These are phyloP conservation scores for Zelostemma sp. DNA, from an alignment of 1,140 invertebrate species.

Conservation along the genomic window DNA sequence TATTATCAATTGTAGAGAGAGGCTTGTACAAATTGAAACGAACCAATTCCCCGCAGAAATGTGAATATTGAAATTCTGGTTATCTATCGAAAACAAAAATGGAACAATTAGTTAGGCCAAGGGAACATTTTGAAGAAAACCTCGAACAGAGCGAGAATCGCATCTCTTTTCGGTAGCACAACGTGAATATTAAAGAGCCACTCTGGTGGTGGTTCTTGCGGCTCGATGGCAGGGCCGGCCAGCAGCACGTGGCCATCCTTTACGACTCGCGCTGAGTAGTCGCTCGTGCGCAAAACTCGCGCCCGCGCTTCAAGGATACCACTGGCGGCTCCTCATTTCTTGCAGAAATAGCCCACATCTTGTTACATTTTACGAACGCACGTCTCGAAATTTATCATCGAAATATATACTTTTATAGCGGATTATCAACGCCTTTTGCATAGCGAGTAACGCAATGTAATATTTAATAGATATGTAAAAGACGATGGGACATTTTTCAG, in stretches of 20 bases:
- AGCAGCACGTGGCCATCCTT: constrained; percentile 54
- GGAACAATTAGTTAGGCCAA: too few species aligned
- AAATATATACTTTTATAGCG: too few species aligned
- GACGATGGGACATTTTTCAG: constrained; percentile 11
- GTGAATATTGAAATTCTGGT: too few species aligned
- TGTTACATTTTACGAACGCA: too few species aligned
- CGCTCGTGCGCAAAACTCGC: constrained; percentile 51
- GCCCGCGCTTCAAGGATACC: constrained; percentile 21
- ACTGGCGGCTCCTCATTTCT: too few species aligned
- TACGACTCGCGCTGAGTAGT: constrained; percentile 47
- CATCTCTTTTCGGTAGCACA: constrained; percentile 64
- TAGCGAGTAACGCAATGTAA: background rate
- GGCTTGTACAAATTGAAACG: too few species aligned
- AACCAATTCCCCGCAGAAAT: too few species aligned
- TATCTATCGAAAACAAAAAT: too few species aligned
- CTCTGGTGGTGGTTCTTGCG: constrained; percentile 37
- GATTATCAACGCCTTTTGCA: background rate
- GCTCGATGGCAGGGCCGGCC: constrained; percentile 41
- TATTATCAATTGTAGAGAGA: too few species aligned
- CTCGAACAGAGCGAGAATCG: constrained; percentile 28
- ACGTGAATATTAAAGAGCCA: constrained; percentile 65
- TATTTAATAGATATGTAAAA: constrained; percentile 7
- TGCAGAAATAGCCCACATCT: too few species aligned
- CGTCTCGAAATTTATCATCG: too few species aligned
- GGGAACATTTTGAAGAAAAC: background rate